These are phyloP conservation scores for Galeopterus variegatus DNA, from an alignment of 2,113 vertebrate species.

Conservation along the genomic window DNA sequence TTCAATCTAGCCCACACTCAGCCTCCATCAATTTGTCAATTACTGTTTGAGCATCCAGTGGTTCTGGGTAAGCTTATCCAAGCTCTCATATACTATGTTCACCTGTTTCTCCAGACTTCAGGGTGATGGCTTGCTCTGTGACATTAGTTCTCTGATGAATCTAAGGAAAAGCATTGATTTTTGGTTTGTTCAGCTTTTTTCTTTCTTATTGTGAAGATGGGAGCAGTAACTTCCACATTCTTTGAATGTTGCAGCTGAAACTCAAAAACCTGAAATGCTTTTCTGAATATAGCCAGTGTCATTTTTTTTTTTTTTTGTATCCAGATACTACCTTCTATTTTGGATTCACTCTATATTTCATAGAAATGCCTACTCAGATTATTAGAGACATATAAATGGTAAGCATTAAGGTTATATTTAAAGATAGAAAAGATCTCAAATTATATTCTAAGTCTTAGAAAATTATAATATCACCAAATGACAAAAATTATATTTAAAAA, in stretches of 20 bases:
- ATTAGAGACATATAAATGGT: background rate
- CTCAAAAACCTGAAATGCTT: background rate
- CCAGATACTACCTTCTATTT: background rate
- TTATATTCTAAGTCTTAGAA: background rate
- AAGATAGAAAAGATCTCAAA: background rate
- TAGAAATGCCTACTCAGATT: background rate
- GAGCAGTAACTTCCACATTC: background rate
- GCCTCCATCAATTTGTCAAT: background rate
- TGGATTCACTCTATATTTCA: background rate
- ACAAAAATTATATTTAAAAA: slow-evolving; percentile 35
- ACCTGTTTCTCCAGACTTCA: background rate
- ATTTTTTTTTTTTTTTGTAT: background rate
- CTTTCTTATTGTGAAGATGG: background rate
- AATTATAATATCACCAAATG: background rate
- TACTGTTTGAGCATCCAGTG: background rate
- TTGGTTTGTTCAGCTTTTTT: too few relatives aligned
- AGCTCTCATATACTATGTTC: background rate
- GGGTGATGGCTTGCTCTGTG: background rate
- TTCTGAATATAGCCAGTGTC: background rate
- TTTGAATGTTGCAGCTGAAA: background rate
- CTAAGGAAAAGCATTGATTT: background rate
- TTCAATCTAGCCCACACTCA: background rate
- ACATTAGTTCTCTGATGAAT: background rate
- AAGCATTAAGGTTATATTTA: background rate
- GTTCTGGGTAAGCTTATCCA: background rate